Percentiles rank a stretch among this genome's conserved stretches.
Evolutionary conservation across 1,140 invertebrate species (phyloP).

Genomic region (Probaryconus sp.): DNA sequence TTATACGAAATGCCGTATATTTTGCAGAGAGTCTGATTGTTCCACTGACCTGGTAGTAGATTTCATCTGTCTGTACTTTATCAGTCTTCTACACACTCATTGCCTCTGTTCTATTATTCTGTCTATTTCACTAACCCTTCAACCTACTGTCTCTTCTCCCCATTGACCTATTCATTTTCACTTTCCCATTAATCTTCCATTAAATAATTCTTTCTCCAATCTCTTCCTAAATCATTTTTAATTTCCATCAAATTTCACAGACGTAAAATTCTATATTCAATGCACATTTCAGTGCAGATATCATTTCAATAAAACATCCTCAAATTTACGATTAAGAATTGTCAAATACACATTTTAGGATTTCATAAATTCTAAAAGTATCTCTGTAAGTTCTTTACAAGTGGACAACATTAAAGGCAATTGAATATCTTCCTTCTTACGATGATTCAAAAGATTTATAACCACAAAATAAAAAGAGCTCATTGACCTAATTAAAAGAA

Average conservation of each 20-base stretch:
- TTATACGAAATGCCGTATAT: too few species aligned
- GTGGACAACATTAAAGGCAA: too few species aligned
- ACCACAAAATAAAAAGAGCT: slow-evolving; percentile 41
- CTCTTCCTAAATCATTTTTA: slow-evolving; percentile 22
- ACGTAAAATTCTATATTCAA: too few species aligned
- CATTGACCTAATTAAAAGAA: slow-evolving; percentile 58
- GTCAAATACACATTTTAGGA: too few species aligned
- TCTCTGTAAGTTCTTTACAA: too few species aligned
- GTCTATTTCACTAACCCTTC: slow-evolving; percentile 22
- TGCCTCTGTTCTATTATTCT: slow-evolving; percentile 29
- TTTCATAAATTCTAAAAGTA: too few species aligned
- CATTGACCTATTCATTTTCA: slow-evolving; percentile 9
- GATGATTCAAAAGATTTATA: slow-evolving; percentile 19
- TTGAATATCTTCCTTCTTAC: too few species aligned
- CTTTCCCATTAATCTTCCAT: slow-evolving; percentile 31
- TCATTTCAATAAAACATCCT: too few species aligned
- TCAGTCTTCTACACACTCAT: slow-evolving; percentile 19
- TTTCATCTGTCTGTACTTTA: slow-evolving; percentile 33
- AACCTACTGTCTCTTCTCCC: slow-evolving; percentile 20
- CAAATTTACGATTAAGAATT: too few species aligned
- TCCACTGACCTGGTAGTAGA: slow-evolving; percentile 38
- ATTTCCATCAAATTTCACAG: slow-evolving; percentile 23
- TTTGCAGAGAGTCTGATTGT: slow-evolving; percentile 46
- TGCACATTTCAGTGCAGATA: too few species aligned
- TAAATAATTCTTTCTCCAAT: slow-evolving; percentile 14